Evolutionary conservation across 2,888 invertebrate species (phyloP), one percentile per base, ranked within the genome.

Genomic region (Dione vanillae): DNA sequence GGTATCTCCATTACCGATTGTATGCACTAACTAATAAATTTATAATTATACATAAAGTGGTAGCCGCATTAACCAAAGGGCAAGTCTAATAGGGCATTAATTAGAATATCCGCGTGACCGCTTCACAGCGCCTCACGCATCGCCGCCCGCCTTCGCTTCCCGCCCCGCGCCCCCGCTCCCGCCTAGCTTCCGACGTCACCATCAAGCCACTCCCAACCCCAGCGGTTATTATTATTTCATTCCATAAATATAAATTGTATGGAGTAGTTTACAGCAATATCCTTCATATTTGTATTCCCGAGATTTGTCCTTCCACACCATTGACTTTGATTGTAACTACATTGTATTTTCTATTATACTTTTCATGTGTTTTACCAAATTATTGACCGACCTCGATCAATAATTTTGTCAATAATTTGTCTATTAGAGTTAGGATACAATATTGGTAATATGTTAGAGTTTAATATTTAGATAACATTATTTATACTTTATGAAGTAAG

Each of bases 71-170:
- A 61, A 43, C 45, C 45, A 61, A 61, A n/a, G 61, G 5, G 27
- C 10, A 45, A 19, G 40, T n/a, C 27, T 27, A 61, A 61, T 61
- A 40, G 61, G 45, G 61, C 61, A 45, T 61, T 43, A 61, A 43
- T 59, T 59, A 8, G 9, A 59, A 61, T 43, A 27, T 45, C 45
- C 61, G 27, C 61, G n/a, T 61, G 61, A 61, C n/a, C 27, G 61
- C 61, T n/a, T 27, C 27, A n/a, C 5, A 14, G 12, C 14, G 16
- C 16, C 37, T 35, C 35, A 10, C 27, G 43, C 20, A 0, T 14
- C 19, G 41, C 20, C 20, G 14, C 3, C 19, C 41, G 41, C 12
- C 37, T n/a, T n/a, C n/a, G n/a, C 16, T 37, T 11, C 37, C 11
- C 11, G 16, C 37, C 56, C 10, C n/a, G n/a, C 47, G n/a, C 16